phyloP scores from a whole-genome alignment of 2,113 vertebrate species.

The Vidua chalybeata region DNA sequence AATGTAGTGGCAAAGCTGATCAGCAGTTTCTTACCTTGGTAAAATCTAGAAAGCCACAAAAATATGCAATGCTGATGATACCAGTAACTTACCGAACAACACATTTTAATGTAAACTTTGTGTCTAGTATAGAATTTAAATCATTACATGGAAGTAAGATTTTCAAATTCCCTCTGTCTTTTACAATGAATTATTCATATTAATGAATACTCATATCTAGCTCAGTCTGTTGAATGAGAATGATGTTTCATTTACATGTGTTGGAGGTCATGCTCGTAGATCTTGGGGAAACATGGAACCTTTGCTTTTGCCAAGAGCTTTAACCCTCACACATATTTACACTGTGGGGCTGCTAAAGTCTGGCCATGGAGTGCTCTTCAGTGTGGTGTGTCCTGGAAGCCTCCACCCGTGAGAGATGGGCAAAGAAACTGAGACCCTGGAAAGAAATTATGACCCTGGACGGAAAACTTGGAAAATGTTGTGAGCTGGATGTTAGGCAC shows the following conservation, averaged over 20 bases:
- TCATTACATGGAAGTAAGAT: slow-evolving; percentile 8
- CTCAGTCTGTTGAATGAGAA: background rate
- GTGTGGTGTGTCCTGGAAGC: background rate
- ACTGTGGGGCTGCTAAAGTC: fast-evolving
- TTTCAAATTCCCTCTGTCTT: slow-evolving; percentile 17
- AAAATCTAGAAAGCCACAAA: slow-evolving; percentile 39
- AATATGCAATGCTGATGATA: background rate
- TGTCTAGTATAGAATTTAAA: slow-evolving; percentile 32
- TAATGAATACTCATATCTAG: background rate
- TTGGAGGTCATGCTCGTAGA: background rate
- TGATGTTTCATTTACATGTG: background rate
- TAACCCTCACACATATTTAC: fast-evolving
- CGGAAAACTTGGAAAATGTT: background rate
- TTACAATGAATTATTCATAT: background rate
- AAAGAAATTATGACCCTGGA: background rate
- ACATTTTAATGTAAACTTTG: slow-evolving; percentile 21
- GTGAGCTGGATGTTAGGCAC: fast-evolving
- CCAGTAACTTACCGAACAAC: background rate
- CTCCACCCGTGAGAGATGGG: background rate
- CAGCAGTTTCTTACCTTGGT: slow-evolving; percentile 37
- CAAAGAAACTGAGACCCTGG: background rate
- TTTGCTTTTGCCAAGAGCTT: background rate
- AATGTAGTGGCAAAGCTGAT: slow-evolving; percentile 35
- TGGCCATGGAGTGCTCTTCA: background rate
- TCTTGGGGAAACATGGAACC: background rate